These are phyloP conservation scores for Chloropsis cyanopogon DNA, from an alignment of 2,113 vertebrate species.

Conservation along the genomic window DNA sequence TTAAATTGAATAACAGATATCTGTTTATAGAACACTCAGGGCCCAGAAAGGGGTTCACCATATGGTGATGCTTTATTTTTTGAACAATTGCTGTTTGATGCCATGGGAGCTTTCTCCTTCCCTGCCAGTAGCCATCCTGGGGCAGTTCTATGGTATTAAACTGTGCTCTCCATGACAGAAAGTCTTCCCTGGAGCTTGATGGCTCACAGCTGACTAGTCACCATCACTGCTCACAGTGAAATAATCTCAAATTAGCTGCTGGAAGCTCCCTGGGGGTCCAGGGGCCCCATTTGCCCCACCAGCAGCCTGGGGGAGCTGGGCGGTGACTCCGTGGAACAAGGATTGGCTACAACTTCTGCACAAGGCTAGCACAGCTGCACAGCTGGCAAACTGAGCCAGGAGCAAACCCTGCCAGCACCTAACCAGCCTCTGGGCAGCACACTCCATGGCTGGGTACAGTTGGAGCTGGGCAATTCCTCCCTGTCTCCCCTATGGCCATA, in stretches of 20 bases:
- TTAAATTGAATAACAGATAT: background rate
- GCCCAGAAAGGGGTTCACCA: background rate
- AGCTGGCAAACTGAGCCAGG: background rate
- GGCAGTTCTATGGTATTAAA: background rate
- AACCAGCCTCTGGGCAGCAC: accelerated
- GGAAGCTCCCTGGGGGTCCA: background rate
- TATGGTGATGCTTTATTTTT: background rate
- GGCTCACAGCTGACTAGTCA: background rate
- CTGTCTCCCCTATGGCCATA: accelerated
- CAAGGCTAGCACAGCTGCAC: background rate
- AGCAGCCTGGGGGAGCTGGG: background rate
- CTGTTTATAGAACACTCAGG: background rate
- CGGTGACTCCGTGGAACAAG: background rate
- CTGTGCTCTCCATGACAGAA: background rate
- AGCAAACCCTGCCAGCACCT: background rate
- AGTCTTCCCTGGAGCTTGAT: background rate
- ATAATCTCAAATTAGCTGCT: background rate
- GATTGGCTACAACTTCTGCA: accelerated
- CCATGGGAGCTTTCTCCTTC: background rate
- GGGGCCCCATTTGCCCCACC: background rate
- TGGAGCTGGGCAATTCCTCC: background rate
- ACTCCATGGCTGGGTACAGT: accelerated
- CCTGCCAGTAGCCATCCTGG: background rate
- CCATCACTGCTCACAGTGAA: background rate
- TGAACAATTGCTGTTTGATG: background rate